Conservation (phyloP, 2,888 invertebrate genomes). For the Folsomia candida region DNA sequence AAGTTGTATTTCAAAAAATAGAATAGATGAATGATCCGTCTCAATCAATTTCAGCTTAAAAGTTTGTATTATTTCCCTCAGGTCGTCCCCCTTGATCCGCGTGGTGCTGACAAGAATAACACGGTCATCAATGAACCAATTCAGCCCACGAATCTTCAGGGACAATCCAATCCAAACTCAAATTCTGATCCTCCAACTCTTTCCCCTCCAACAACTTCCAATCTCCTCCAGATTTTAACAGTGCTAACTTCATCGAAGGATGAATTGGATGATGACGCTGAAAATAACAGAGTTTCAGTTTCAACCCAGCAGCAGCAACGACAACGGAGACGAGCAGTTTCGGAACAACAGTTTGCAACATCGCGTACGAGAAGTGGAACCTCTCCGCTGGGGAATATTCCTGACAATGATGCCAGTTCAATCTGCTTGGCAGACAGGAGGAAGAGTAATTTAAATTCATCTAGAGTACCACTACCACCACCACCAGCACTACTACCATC, state of each 20-base stretch:
- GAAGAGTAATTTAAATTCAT: neutral
- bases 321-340: neutral
- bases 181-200: neutral
- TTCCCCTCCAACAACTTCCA: conserved; percentile 42
- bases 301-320: too few species aligned
- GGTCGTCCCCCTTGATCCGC: neutral
- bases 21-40: neutral
- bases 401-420: too few species aligned
- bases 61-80: neutral
- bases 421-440: neutral
- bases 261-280: conserved; percentile 36
- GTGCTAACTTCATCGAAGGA: conserved; percentile 49
- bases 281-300: conserved; percentile 21
- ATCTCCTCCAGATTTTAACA: conserved; percentile 48
- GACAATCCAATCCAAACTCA: neutral
- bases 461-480: neutral
- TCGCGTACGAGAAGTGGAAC: too few species aligned
- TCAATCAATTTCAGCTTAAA: neutral
- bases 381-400: too few species aligned
- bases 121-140: neutral
- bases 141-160: neutral
- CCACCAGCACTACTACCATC: too few species aligned
- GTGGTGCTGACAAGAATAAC: neutral
- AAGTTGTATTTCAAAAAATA: neutral
- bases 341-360: too few species aligned